phyloP scores from a whole-genome alignment of 2,113 vertebrate genomes.

The Callocephalon fimbriatum region DNA sequence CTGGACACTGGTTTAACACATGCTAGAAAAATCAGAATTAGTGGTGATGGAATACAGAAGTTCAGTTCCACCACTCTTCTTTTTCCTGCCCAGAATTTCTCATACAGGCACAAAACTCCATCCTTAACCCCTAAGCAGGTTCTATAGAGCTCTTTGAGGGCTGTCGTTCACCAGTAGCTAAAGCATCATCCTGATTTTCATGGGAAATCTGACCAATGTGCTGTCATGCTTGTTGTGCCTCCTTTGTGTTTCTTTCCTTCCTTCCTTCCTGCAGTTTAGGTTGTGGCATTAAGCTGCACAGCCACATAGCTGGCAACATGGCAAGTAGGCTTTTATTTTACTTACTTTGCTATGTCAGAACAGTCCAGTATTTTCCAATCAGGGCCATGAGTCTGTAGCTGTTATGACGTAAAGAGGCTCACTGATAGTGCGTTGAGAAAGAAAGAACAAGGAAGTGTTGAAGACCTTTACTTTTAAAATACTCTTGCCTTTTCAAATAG shows the following conservation, averaged over 20 bases:
- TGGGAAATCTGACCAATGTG: neutral
- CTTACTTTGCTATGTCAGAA: neutral
- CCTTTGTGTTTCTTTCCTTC: neutral
- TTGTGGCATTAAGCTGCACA: neutral
- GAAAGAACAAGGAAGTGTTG: neutral
- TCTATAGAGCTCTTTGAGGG: neutral
- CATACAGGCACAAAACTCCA: neutral
- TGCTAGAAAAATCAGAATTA: neutral
- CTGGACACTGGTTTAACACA: neutral
- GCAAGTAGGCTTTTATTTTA: neutral
- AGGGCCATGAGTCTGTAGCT: neutral
- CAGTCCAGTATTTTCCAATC: neutral
- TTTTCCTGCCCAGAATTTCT: neutral
- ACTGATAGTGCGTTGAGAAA: neutral
- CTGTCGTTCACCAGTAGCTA: neutral
- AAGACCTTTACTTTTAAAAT: neutral
- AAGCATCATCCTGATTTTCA: neutral
- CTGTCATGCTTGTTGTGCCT: neutral
- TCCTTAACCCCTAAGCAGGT: neutral
- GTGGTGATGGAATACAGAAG: neutral
- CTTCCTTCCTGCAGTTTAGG: neutral
- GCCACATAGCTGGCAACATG: neutral
- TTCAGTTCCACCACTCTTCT: neutral
- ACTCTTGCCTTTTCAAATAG: slow-evolving; percentile 4
- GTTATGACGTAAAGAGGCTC: neutral